A percentile compares a stretch with the other conserved stretches of the same genome.
Evolutionary conservation across 2,888 invertebrate species (phyloP).

Genomic region (Lomographa bimaculata): DNA sequence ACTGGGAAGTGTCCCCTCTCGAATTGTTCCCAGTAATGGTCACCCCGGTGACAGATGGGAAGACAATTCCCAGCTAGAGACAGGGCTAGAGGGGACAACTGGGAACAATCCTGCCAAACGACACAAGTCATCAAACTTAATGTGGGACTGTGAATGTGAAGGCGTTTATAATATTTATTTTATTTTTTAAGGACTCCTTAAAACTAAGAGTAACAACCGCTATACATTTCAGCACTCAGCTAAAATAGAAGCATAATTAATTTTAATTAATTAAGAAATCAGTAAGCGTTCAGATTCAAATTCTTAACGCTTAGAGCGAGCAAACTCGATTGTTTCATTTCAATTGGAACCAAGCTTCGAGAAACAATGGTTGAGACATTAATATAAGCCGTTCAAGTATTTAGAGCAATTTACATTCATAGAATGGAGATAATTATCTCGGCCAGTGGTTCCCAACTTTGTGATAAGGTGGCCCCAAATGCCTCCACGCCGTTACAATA

Average conservation of each 20-base stretch:
- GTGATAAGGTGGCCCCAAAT: slow-evolving; percentile 8
- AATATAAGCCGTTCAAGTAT: slow-evolving; percentile 19
- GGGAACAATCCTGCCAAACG: too few relatives aligned
- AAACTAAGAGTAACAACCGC: slow-evolving; percentile 2
- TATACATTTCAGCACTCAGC: slow-evolving; percentile 22
- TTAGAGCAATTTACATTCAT: slow-evolving; percentile 23
- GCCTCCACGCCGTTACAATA: not conserved
- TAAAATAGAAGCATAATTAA: slow-evolving; percentile 15
- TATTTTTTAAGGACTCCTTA: too few relatives aligned
- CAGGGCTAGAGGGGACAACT: too few relatives aligned
- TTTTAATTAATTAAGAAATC: slow-evolving; percentile 22
- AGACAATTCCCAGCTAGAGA: too few relatives aligned
- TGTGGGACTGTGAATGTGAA: too few relatives aligned
- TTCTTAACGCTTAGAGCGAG: slow-evolving; percentile 13
- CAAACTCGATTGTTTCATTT: slow-evolving; percentile 24
- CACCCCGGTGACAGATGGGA: too few relatives aligned
- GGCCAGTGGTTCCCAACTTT: slow-evolving; percentile 15
- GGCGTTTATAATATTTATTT: too few relatives aligned
- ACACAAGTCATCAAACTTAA: too few relatives aligned
- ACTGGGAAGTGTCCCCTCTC: too few relatives aligned
- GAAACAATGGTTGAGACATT: slow-evolving; percentile 22
- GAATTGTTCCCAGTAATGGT: too few relatives aligned
- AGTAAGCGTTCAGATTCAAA: slow-evolving; percentile 16
- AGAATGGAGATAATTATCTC: slow-evolving; percentile 23
- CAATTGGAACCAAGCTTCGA: slow-evolving; percentile 14